Evolutionary conservation across 2,797 vertebrate species (phyloP), one percentile per base, ranked within the genome.

Genomic region (Ctenopoma kingsleyae): DNA sequence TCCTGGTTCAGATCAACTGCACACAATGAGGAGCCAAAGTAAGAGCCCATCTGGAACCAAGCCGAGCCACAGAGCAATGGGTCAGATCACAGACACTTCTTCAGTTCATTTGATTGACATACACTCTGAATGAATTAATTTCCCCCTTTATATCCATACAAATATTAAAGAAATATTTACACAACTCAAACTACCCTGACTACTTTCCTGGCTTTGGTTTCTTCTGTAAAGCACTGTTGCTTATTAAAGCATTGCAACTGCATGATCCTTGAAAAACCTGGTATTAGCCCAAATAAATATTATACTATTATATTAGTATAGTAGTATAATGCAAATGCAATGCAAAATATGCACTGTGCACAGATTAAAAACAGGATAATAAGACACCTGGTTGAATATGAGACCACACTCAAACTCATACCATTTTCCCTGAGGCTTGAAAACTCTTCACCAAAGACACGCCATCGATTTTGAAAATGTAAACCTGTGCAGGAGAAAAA

Each of bases 21-120:
- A 92, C 98, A 99, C 93, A 99, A 96, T 95, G 98, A 98, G 94
- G 98, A 99, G 96, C 98, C 98, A 97, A 99, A 99, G 96, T 99
- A 99, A 96, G 98, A 99, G 95, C 98, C 98, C 98, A 99, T 98
- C 98, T 99, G 97, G 88, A 98, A 99, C 93, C 95, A 96, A 97
- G 95, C 81, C 86, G 92, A 96, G 94, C 95, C 91, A 95, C 90
- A 98, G 91, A 96, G 94, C 89, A 90, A 95, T 95, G 93, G 96
- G 95, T 97, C 94, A 93, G 90, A 89, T 87, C 84, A 93, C 81
- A 92, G 80, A 67, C 83, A 87, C 52, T 70, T 57, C 41, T 67
- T 61, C 41, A 60, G 36, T 81, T 84, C 67, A 86, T 57, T 72
- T 19, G 35, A 78, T 55, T 75, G 40, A 85, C 74, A 81, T 52